Conservation (phyloP, 2,888 invertebrate genomes). For the Seira musarum region DNA sequence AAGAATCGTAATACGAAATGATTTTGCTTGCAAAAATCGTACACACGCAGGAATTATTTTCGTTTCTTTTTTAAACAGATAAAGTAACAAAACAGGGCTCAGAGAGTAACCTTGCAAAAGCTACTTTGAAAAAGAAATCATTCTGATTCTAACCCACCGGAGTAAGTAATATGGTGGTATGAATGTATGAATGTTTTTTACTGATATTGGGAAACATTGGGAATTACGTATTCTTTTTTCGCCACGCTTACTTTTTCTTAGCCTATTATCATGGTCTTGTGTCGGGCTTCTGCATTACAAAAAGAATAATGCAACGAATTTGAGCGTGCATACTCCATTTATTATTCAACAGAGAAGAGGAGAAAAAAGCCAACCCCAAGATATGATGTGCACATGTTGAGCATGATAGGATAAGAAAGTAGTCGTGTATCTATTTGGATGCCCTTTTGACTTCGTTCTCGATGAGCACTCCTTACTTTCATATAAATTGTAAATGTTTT, state of each 20-base stretch:
- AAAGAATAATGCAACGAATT: background rate
- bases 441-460: too few species aligned
- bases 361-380: constrained; percentile 20
- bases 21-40: too few species aligned
- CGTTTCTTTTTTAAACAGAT: too few species aligned
- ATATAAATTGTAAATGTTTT: background rate
- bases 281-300: background rate
- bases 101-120: too few species aligned
- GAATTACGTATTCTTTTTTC: constrained; percentile 14
- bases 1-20: too few species aligned
- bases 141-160: too few species aligned
- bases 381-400: constrained; percentile 34
- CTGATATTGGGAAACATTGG: constrained; percentile 37
- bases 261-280: background rate
- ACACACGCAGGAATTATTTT: too few species aligned
- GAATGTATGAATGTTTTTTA: constrained; percentile 26
- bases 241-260: background rate
- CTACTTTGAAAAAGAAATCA: too few species aligned
- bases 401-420: constrained; percentile 19
- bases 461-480: background rate
- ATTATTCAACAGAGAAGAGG: constrained; percentile 25
- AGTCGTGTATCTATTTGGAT: background rate
- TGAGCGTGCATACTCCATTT: constrained; percentile 26
- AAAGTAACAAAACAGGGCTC: too few species aligned
- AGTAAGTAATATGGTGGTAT: too few species aligned